Evolutionary conservation across 2,888 invertebrate genomes (phyloP), one percentile per base, ranked within the genome.

Genomic region (Aleiodes alternator): DNA sequence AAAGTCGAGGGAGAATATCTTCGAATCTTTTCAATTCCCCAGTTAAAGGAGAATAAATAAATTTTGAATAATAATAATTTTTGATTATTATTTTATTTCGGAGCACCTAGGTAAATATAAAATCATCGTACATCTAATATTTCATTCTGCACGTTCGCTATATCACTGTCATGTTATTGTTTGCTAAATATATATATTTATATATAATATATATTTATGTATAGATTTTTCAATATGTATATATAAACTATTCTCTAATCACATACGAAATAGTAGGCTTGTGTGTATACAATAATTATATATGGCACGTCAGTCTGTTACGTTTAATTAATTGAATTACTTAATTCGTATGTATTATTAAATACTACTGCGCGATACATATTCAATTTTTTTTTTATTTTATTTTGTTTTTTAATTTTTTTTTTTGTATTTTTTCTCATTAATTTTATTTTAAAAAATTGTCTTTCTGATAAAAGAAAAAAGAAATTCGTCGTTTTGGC

Each of bases 221-320:
- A 73, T 68, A 73, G 56, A 68, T 68, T 68, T 68, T 68, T 43
- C 43, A 75, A 80, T 78, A 80, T 81, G 82, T 82, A 81, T 81
- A 82, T 85, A 86, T 81, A 85, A 85, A 82, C 86, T 86, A 86
- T 83, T 79, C 73, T 84, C 86, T 85, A 86, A 84, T 86, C 84
- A 85, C 84, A 85, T 86, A 86, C 81, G 86, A 86, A 86, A 86
- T 85, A 84, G 81, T 86, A 86, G 86, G 85, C 85, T 83, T 82
- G 84, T 82, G 82, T 85, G 83, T 84, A 83, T 82, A 82, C 80
- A 81, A 74, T 81, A 80, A 82, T 82, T 82, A 85, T 85, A 86
- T 87, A 88, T 88, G 87, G 87, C 88, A 88, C 88, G 86, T 88
- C 88, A 88, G 88, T 88, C 88, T 88, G 88, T 87, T 84, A 87